phyloP scores from a whole-genome alignment of 1,140 invertebrate species.

The Hyles vespertilio region DNA sequence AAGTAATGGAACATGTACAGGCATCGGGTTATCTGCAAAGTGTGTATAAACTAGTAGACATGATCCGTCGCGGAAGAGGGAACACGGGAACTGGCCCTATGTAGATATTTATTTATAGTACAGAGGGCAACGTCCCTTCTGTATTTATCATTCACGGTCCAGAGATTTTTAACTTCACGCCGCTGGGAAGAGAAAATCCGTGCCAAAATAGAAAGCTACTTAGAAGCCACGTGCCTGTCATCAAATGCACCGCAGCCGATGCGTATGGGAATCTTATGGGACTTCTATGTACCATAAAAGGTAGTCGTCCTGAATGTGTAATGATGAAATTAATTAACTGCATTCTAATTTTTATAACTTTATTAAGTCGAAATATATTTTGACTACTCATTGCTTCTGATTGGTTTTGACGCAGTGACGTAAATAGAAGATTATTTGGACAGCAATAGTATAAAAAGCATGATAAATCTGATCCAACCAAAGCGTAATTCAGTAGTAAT shows the following conservation, averaged over 20 bases:
- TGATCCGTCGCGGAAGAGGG: conserved; percentile 18
- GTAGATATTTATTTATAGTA: conserved; percentile 8
- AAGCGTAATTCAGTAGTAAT: no score
- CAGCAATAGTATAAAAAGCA: no score
- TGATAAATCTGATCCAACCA: no score
- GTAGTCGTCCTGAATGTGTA: no score
- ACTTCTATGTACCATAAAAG: no score
- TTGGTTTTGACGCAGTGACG: no score
- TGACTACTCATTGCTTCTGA: no score
- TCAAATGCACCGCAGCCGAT: background rate
- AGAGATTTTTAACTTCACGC: conserved; percentile 9
- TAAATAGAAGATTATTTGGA: no score
- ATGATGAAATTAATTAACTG: no score
- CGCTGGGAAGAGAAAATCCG: conserved; percentile 1
- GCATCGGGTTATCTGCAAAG: background rate
- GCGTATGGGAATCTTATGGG: no score
- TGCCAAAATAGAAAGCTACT: background rate
- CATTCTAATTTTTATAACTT: no score
- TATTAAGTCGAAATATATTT: no score
- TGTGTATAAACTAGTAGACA: background rate
- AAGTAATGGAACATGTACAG: conserved; percentile 3
- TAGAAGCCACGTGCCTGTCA: background rate
- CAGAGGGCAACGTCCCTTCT: conserved; percentile 12
- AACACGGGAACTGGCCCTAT: conserved; percentile 14
- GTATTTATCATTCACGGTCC: conserved; percentile 18